A percentile compares a stretch with the other conserved stretches of the same genome.
Evolutionary conservation across 1,140 invertebrate genomes (phyloP).

Genomic region (Tetraneura akinire): DNA sequence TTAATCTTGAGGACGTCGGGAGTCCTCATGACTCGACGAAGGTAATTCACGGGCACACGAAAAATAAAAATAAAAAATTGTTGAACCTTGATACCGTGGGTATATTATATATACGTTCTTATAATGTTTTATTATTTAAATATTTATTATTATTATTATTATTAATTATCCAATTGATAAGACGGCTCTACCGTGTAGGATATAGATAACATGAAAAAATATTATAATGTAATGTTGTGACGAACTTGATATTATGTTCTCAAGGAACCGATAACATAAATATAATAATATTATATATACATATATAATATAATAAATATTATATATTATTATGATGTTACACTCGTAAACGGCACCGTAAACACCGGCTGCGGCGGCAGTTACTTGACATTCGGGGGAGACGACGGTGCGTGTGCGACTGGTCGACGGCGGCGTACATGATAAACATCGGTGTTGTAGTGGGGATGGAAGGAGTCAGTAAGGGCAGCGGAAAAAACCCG

Average conservation of each 20-base stretch:
- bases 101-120: too few species aligned
- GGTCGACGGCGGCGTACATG: slow-evolving; percentile 17
- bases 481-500: slow-evolving; percentile 37
- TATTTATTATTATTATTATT: background rate
- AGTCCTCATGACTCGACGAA: slow-evolving; percentile 22
- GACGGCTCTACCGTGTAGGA: background rate
- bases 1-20: background rate
- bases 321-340: background rate
- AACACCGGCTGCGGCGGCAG: slow-evolving; percentile 19
- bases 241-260: background rate
- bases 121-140: background rate
- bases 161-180: background rate
- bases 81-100: background rate
- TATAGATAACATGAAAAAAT: background rate
- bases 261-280: background rate
- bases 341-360: background rate
- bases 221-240: background rate
- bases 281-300: too few species aligned
- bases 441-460: background rate
- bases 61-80: background rate
- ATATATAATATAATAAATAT: too few species aligned
- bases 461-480: background rate
- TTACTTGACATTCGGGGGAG: slow-evolving; percentile 20
- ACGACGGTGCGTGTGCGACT: slow-evolving; percentile 47
- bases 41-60: background rate